Evolutionary conservation across 2,888 invertebrate species (phyloP).

Genomic region (Fabriciana adippe): DNA sequence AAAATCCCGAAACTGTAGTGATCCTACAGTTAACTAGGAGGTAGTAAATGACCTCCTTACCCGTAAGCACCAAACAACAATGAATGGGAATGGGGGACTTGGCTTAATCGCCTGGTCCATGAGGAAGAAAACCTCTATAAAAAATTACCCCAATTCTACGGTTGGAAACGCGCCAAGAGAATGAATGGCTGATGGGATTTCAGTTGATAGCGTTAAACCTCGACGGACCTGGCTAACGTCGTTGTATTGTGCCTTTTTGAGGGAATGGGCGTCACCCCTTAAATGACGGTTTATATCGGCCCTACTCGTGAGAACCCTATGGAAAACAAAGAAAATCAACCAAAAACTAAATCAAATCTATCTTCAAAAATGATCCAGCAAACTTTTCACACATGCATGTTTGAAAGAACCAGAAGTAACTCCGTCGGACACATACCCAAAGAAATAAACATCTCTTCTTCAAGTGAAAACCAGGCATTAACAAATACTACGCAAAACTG

Average conservation of each 20-base stretch:
- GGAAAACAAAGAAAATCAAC: too few relatives aligned
- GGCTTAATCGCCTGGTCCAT: not conserved
- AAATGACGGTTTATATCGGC: not conserved
- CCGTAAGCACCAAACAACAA: not conserved
- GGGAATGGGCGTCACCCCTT: not conserved
- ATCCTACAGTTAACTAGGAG: not conserved
- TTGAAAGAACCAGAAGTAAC: too few relatives aligned
- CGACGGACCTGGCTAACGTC: not conserved
- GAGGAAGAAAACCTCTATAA: slow-evolving; percentile 1
- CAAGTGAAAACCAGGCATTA: too few relatives aligned
- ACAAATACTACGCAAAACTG: too few relatives aligned
- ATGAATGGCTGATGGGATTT: not conserved
- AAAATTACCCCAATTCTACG: not conserved
- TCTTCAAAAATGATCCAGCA: too few relatives aligned
- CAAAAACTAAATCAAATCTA: too few relatives aligned
- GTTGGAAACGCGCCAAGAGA: not conserved
- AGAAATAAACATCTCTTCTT: too few relatives aligned
- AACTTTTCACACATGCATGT: too few relatives aligned
- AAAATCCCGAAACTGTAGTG: not conserved
- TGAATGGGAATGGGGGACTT: not conserved
- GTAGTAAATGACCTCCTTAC: not conserved
- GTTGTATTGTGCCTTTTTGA: not conserved
- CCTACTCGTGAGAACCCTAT: too few relatives aligned
- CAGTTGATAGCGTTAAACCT: not conserved
- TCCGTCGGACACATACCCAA: too few relatives aligned